A percentile compares a stretch with the other conserved stretches of the same genome.
These are phyloP conservation scores for Picathartes gymnocephalus DNA, from an alignment of 2,113 vertebrate species.

Conservation along the genomic window DNA sequence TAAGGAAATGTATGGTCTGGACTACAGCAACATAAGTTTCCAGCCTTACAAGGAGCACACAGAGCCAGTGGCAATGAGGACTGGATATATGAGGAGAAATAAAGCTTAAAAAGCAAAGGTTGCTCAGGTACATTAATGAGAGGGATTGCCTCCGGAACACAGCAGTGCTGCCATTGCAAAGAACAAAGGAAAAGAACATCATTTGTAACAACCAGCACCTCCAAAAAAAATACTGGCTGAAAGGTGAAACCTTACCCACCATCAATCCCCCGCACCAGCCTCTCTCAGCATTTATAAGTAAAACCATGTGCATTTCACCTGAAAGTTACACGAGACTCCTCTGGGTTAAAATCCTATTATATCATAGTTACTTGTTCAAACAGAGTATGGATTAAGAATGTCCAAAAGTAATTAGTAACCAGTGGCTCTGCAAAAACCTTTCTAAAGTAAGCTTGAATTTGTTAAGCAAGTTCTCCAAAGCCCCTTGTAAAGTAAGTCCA, in stretches of 20 bases:
- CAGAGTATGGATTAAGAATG: background rate
- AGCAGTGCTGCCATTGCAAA: background rate
- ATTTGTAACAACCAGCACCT: background rate
- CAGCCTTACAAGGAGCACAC: background rate
- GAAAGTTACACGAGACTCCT: background rate
- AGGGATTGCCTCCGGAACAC: background rate
- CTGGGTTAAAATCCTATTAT: background rate
- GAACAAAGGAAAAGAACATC: background rate
- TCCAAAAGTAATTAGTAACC: conserved; percentile 16
- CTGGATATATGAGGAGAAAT: background rate
- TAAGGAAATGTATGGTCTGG: background rate
- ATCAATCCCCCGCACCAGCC: background rate
- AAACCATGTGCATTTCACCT: background rate
- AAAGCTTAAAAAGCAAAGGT: background rate
- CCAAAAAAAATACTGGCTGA: background rate
- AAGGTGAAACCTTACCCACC: background rate
- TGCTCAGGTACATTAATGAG: background rate
- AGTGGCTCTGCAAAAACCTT: background rate
- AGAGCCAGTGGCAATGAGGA: background rate
- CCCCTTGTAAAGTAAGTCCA: background rate
- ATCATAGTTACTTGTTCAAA: background rate
- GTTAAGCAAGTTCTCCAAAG: conserved; percentile 12
- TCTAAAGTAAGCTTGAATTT: background rate
- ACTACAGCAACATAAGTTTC: background rate
- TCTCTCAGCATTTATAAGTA: background rate